phyloP scores from a whole-genome alignment of 92 coral and sea anemone genomes.

The Heteractis magnifica region DNA sequence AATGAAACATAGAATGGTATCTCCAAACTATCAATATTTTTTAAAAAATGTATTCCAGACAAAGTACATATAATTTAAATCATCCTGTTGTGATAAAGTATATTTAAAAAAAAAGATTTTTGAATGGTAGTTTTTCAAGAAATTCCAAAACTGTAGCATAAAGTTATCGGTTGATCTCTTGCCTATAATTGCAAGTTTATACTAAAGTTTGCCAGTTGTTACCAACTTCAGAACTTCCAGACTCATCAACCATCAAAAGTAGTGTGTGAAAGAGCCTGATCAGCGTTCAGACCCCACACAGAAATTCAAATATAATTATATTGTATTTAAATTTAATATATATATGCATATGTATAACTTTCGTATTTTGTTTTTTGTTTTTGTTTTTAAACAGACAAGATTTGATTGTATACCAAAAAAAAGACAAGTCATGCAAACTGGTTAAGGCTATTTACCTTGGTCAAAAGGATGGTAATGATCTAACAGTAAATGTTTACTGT shows the following conservation, averaged over 20 bases:
- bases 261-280: not conserved
- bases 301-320: not conserved
- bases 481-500: not conserved
- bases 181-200: no score
- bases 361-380: not conserved
- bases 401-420: not conserved
- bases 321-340: not conserved
- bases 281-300: slow-evolving; percentile 5
- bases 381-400: slow-evolving; percentile 9
- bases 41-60: no score
- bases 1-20: not conserved
- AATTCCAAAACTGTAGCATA: no score
- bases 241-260: no score
- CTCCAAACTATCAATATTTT: not conserved
- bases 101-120: no score
- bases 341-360: slow-evolving; percentile 1
- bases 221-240: no score
- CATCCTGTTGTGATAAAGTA: no score
- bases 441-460: slow-evolving; percentile 1
- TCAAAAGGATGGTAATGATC: slow-evolving; percentile 7
- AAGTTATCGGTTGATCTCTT: no score
- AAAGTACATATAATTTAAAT: no score
- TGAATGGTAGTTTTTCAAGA: no score
- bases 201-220: no score
- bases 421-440: not conserved